Conservation (phyloP, 2,113 vertebrate genomes). For the Psammodynastes pulverulentus region DNA sequence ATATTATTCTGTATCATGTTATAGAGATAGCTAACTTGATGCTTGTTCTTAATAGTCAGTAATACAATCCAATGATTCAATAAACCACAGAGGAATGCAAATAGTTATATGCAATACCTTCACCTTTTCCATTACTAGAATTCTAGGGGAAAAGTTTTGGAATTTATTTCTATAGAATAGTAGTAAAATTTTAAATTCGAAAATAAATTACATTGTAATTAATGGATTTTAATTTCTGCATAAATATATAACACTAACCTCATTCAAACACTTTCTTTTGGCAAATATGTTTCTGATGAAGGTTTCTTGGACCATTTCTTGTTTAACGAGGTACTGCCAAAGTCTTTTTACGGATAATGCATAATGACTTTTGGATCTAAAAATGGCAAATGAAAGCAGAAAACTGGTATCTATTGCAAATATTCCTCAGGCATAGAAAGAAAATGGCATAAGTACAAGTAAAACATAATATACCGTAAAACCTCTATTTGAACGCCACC, state of each 20-base stretch:
- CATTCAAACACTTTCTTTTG: slow-evolving; percentile 81
- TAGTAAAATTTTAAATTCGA: background rate
- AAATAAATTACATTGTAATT: background rate
- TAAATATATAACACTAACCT: slow-evolving; percentile 72
- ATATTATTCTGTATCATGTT: background rate
- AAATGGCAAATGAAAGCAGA: background rate
- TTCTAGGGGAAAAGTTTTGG: background rate
- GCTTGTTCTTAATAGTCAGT: background rate
- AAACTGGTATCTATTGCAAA: background rate
- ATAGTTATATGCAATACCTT: background rate
- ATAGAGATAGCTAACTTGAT: background rate
- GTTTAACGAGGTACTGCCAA: slow-evolving; percentile 95
- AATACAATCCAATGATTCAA: background rate
- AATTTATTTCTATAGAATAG: background rate
- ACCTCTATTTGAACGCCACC: too few species aligned
- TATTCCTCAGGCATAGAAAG: background rate
- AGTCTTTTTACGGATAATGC: slow-evolving; percentile 88
- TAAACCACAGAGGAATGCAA: background rate
- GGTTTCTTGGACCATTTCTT: slow-evolving; percentile 92
- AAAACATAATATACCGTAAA: background rate
- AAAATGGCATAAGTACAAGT: background rate
- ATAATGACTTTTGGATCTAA: slow-evolving; percentile 80
- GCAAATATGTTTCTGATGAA: slow-evolving; percentile 96
- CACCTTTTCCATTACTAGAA: background rate
- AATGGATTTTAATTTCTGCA: background rate